Conservation (phyloP, 2,888 invertebrate genomes). For the Cephus pygmeus region DNA sequence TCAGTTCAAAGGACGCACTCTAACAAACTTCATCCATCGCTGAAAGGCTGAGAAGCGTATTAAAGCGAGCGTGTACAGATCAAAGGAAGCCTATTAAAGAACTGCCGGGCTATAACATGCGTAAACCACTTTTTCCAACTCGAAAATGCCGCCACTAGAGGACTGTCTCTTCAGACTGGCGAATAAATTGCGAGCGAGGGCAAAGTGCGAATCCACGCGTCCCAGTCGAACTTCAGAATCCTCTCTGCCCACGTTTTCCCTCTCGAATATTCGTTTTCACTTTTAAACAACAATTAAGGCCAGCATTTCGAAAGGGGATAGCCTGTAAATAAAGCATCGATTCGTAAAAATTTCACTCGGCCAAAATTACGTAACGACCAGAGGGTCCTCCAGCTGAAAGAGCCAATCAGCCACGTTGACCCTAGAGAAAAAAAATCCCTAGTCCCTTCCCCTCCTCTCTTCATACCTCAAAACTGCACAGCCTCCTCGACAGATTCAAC, state of each 20-base stretch:
- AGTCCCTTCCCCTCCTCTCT: too few species aligned
- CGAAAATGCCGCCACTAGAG: constrained; percentile 26
- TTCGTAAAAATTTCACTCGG: not conserved
- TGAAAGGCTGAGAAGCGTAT: constrained; percentile 14
- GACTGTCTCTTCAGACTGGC: not conserved
- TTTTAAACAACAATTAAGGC: not conserved
- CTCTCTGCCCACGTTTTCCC: not conserved
- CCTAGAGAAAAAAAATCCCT: not conserved
- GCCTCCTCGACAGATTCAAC: not conserved
- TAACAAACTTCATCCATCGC: constrained; percentile 5
- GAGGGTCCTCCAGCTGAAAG: not conserved
- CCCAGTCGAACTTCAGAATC: not conserved
- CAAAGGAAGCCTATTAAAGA: constrained; percentile 39
- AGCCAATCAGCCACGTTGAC: not conserved
- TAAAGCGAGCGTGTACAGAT: constrained; percentile 36
- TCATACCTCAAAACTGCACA: not conserved
- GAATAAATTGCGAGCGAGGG: constrained; percentile 18
- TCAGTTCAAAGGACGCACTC: constrained; percentile 2
- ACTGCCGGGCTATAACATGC: constrained; percentile 28
- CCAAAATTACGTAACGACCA: not conserved
- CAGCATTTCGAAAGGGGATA: not conserved
- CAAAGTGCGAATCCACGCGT: not conserved
- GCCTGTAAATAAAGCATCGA: not conserved
- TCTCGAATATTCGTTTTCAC: not conserved
- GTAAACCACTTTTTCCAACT: constrained; percentile 34